Percentiles rank a stretch among this genome's conserved stretches.
Conservation (phyloP, 1,140 invertebrate species). For the Aphis gossypii region DNA sequence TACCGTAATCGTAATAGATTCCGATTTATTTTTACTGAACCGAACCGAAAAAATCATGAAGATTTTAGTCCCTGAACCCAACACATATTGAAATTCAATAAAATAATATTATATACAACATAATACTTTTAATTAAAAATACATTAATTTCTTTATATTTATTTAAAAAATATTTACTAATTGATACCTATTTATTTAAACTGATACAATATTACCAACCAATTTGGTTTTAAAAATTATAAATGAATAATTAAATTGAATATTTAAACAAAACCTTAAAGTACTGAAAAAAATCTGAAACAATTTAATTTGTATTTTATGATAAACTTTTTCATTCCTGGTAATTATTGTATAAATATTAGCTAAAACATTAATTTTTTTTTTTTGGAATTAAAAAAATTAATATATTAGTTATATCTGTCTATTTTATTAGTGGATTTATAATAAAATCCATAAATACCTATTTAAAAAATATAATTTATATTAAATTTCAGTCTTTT, state of each 20-base stretch:
- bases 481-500: no score
- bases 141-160: not conserved
- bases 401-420: not conserved
- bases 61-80: no score
- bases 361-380: no score
- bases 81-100: not conserved
- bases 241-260: not conserved
- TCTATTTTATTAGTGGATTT: not conserved
- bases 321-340: no score
- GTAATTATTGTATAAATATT: no score
- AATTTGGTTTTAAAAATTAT: not conserved
- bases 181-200: not conserved
- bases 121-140: not conserved
- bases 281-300: no score
- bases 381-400: no score
- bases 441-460: not conserved
- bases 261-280: not conserved
- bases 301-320: no score
- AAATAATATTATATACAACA: no score
- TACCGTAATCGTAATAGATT: no score
- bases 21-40: no score
- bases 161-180: not conserved
- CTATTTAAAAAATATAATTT: not conserved
- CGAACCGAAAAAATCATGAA: no score
- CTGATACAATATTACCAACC: not conserved